These are phyloP conservation scores for Macrosoma leucophasiata DNA, from an alignment of 2,888 invertebrate species.

Conservation along the genomic window DNA sequence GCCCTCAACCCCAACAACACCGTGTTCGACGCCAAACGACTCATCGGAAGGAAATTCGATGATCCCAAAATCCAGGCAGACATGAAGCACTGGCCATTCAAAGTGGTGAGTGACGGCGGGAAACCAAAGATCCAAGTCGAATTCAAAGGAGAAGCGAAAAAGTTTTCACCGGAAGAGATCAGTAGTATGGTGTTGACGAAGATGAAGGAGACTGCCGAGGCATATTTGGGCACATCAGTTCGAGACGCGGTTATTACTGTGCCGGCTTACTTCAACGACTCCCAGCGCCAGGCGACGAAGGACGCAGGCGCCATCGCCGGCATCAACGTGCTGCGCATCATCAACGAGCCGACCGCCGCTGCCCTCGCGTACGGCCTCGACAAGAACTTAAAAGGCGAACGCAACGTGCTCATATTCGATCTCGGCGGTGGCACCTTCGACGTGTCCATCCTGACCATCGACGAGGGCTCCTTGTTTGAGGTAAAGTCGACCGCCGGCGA, in stretches of 20 bases:
- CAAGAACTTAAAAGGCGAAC: slow-evolving; percentile 75
- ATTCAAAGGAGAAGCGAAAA: slow-evolving; percentile 74
- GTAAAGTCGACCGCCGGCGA: slow-evolving; percentile 86
- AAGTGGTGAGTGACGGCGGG: slow-evolving; percentile 74
- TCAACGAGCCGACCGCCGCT: slow-evolving; percentile 84
- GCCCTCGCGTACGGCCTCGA: slow-evolving; percentile 79
- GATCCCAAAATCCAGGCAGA: slow-evolving; percentile 82
- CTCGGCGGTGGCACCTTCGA: slow-evolving; percentile 88
- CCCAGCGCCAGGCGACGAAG: slow-evolving; percentile 86
- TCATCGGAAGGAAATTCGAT: slow-evolving; percentile 84
- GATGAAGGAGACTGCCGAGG: slow-evolving; percentile 84
- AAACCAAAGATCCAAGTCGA: slow-evolving; percentile 78
- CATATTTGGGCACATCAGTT: slow-evolving; percentile 76
- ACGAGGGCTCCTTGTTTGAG: slow-evolving; percentile 81
- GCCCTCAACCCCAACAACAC: slow-evolving; percentile 80
- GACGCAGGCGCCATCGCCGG: slow-evolving; percentile 92
- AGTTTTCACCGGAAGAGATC: slow-evolving; percentile 78
- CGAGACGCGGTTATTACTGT: slow-evolving; percentile 83
- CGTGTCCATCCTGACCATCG: slow-evolving; percentile 85
- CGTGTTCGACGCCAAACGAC: slow-evolving; percentile 82
- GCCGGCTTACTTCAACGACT: slow-evolving; percentile 84
- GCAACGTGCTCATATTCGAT: slow-evolving; percentile 84
- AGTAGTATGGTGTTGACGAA: slow-evolving; percentile 83
- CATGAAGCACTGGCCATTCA: slow-evolving; percentile 86
- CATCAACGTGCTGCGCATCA: slow-evolving; percentile 88